Evolutionary conservation across 2,888 invertebrate species (phyloP), one percentile per base, ranked within the genome.

Genomic region (Diadromus collaris): DNA sequence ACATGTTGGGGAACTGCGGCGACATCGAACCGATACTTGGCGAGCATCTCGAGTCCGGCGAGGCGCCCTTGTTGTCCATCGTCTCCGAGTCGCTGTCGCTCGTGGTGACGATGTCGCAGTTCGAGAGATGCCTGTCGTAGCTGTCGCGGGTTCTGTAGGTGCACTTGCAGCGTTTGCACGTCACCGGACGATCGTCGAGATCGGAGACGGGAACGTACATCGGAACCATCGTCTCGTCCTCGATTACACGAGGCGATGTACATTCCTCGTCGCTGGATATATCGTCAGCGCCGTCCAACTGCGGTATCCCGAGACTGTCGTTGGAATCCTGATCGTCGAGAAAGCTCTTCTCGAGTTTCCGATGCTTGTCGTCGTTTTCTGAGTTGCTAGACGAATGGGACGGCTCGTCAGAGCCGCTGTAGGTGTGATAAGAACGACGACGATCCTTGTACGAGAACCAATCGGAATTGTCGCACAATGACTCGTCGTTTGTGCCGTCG

Each of bases 111-210:
- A 95, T 94, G 85, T 96, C 96, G 88, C 97, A 97, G 29, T 93
- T 94, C 9, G 94, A 93, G 78, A 97, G 91, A 88, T 97, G 97
- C 58, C 96, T 92, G 85, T 96, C 95, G 86, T 95, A 97, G 70
- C 96, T 96, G 78, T 95, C 95, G 81, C 95, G 94, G 64, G 96
- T 96, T 85, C 97, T 93, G 87, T 97, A 97, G 2, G 96, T 96
- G 87, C 97, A 95, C 85, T 96, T 96, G 88, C 98, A 98, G 81
- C 96, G 94, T 84, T 95, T 95, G 90, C 98, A 98, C 85, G 96
- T 95, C 0, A 97, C 97, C 7, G 96, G 95, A 84, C 95, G 94
- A 84, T 95, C 95, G 51, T 93, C 92, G 70, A 92, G 92, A 61
- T 92, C 92, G 46, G 92, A 83, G 3, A 87, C 84, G 83, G 90